These are phyloP conservation scores for Spea bombifrons DNA, from an alignment of 2,113 vertebrate species.

Conservation along the genomic window DNA sequence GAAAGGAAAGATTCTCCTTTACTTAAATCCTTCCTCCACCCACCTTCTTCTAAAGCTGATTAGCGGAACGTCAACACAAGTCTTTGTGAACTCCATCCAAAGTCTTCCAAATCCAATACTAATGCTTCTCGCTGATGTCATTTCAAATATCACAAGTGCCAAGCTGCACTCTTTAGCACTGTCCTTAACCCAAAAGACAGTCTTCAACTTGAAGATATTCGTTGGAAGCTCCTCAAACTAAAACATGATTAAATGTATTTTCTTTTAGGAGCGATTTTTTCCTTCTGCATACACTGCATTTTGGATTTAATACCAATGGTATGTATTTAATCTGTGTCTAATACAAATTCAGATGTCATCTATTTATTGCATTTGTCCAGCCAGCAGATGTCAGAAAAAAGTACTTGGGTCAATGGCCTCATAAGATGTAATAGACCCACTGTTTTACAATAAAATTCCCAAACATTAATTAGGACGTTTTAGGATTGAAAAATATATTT, in stretches of 20 bases:
- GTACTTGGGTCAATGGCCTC: not conserved
- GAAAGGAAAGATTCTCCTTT: not conserved
- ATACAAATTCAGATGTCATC: constrained; percentile 26
- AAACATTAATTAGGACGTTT: too few relatives aligned
- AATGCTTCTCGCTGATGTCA: constrained; percentile 40
- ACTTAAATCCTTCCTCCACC: constrained; percentile 13
- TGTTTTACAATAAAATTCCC: too few relatives aligned
- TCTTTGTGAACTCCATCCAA: constrained; percentile 33
- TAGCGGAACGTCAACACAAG: constrained; percentile 39
- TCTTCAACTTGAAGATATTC: constrained; percentile 1
- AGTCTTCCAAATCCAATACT: constrained; percentile 5
- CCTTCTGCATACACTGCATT: constrained; percentile 9
- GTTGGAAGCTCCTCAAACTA: not conserved
- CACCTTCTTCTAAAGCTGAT: constrained; percentile 40
- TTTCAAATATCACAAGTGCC: constrained; percentile 37
- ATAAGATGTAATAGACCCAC: not conserved
- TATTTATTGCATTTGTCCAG: constrained; percentile 24
- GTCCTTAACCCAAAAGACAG: constrained; percentile 35
- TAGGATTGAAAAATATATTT: not conserved
- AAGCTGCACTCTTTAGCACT: constrained; percentile 30
- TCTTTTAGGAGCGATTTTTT: constrained; percentile 14
- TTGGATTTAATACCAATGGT: constrained; percentile 20
- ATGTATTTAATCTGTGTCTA: constrained; percentile 15
- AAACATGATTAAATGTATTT: constrained; percentile 7
- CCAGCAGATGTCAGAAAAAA: constrained; percentile 16